Conservation (phyloP, 2,113 vertebrate genomes). For the Delphinus delphis region DNA sequence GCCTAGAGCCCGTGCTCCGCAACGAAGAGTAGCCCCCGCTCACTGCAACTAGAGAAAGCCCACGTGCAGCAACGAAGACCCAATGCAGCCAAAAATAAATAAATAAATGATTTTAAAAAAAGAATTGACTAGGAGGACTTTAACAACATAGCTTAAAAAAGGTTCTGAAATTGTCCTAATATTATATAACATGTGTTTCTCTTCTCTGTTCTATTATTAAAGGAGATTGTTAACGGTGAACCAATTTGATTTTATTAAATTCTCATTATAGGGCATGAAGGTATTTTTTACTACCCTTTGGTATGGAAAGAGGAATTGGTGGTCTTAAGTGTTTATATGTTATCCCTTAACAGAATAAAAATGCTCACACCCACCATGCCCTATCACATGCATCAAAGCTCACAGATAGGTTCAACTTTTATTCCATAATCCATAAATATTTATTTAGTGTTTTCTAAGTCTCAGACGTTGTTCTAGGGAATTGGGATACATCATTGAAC, state of each 20-base stretch:
- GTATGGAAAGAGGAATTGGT: neutral
- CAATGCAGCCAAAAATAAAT: too few species aligned
- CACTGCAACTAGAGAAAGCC: too few species aligned
- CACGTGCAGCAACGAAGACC: too few species aligned
- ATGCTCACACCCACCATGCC: neutral
- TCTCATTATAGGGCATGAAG: neutral
- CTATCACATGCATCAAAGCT: neutral
- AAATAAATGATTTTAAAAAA: too few species aligned
- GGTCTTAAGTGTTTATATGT: neutral
- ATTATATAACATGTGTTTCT: neutral
- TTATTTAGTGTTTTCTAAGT: neutral
- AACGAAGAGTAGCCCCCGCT: too few species aligned
- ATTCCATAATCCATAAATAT: neutral
- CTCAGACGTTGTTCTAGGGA: neutral
- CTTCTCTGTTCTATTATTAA: neutral
- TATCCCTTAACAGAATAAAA: neutral
- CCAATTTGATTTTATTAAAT: neutral
- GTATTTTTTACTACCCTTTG: neutral
- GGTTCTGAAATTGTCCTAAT: neutral
- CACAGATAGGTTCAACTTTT: neutral
- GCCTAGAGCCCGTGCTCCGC: too few species aligned
- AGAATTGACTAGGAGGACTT: neutral
- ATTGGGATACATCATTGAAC: neutral
- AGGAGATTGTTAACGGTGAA: neutral
- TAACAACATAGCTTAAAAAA: conserved; percentile 3